A percentile compares a stretch with the other conserved stretches of the same genome.
These are phyloP conservation scores for Anguilla megastoma DNA, from an alignment of 2,797 vertebrate genomes.

Conservation along the genomic window DNA sequence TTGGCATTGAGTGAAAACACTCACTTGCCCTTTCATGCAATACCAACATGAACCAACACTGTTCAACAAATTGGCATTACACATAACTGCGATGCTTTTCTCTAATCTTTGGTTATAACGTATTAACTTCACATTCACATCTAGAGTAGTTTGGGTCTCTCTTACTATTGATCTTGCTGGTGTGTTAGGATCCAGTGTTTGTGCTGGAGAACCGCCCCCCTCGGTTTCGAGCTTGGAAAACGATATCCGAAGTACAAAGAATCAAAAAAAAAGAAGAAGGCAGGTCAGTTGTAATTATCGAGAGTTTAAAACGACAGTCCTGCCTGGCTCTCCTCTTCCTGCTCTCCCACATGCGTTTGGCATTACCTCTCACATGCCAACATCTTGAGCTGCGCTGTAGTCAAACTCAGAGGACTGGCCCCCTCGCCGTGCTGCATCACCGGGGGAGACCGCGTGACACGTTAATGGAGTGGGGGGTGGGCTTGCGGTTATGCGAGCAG, in stretches of 20 bases:
- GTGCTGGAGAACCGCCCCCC: constrained; percentile 44
- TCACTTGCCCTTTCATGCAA: not conserved
- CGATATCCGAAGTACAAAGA: constrained; percentile 59
- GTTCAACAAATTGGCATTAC: not conserved
- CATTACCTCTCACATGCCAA: constrained; percentile 61
- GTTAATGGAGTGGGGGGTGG: constrained; percentile 7
- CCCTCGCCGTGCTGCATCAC: not conserved
- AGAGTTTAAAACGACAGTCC: constrained; percentile 24
- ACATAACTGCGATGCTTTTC: not conserved
- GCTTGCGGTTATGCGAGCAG: constrained; percentile 37
- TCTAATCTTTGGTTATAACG: not conserved
- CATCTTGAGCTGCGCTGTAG: constrained; percentile 24
- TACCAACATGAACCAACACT: not conserved
- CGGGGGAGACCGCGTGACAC: constrained; percentile 8
- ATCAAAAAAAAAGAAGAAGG: constrained; percentile 57
- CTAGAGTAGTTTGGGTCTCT: not conserved
- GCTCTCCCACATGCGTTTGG: constrained; percentile 62
- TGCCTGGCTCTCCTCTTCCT: constrained; percentile 44
- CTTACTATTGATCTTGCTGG: not conserved
- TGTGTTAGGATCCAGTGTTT: not conserved
- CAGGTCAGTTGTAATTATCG: not conserved
- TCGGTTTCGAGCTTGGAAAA: constrained; percentile 50
- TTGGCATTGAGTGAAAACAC: not conserved
- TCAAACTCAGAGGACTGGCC: constrained; percentile 12
- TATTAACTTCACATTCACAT: not conserved